Conservation (phyloP, 2,113 vertebrate genomes). For the Neoarius graeffei region DNA sequence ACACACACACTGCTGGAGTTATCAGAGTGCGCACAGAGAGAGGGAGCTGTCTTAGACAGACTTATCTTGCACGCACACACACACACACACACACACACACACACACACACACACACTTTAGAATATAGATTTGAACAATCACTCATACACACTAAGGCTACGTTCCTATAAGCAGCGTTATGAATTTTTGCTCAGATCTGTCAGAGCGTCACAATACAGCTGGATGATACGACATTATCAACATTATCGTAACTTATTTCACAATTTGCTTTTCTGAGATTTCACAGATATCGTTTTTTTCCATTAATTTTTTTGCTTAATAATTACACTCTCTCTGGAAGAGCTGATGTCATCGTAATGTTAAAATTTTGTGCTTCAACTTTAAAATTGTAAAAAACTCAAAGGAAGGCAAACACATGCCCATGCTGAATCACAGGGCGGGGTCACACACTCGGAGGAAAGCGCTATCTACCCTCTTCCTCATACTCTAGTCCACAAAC, state of each 20-base stretch:
- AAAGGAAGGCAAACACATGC: neutral
- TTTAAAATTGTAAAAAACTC: neutral
- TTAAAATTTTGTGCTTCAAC: neutral
- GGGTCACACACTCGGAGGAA: neutral
- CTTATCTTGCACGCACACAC: neutral
- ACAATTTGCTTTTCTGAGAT: neutral
- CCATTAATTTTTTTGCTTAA: neutral
- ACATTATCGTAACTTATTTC: neutral
- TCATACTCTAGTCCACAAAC: neutral
- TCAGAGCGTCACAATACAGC: neutral
- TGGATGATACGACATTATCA: neutral
- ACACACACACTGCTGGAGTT: neutral
- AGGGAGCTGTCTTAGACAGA: neutral
- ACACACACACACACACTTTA: neutral
- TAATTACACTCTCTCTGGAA: neutral
- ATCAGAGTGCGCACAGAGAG: slow-evolving; percentile 9
- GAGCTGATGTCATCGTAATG: neutral
- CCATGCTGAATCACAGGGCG: neutral
- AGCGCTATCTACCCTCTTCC: neutral
- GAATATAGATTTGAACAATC: neutral
- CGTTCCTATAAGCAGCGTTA: neutral
- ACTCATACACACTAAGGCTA: neutral
- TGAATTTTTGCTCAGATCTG: neutral
- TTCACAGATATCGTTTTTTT: neutral
- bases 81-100: neutral